phyloP scores from a whole-genome alignment of 2,888 invertebrate species.

The Crematogaster levior region DNA sequence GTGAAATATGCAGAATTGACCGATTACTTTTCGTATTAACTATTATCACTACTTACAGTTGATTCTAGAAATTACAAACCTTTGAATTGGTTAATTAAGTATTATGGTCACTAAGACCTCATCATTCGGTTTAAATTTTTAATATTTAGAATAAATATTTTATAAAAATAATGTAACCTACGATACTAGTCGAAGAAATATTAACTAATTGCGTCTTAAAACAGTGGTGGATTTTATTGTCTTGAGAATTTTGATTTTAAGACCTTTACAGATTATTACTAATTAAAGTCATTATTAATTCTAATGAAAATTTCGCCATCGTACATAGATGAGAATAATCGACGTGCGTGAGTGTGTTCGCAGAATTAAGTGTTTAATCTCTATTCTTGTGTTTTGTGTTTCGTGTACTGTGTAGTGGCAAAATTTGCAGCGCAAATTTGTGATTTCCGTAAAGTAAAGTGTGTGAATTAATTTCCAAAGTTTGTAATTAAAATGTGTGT shows the following conservation, averaged over 20 bases:
- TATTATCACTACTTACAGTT: neutral
- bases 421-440: neutral
- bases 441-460: neutral
- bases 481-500: constrained; percentile 2
- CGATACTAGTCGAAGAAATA: neutral
- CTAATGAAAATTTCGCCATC: neutral
- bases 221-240: neutral
- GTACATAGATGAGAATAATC: neutral
- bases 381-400: neutral
- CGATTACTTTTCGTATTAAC: too few relatives aligned
- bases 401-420: neutral
- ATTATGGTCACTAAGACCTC: neutral
- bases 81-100: neutral
- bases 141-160: neutral
- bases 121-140: neutral
- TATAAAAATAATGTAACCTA: neutral
- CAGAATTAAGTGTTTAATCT: neutral
- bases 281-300: neutral
- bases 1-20: too few relatives aligned
- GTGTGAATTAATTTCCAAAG: constrained; percentile 7
- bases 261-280: neutral
- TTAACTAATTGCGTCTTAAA: neutral
- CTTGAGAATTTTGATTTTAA: neutral
- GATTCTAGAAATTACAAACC: neutral
- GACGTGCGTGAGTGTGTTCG: neutral